These are phyloP conservation scores for Apis dorsata DNA, from an alignment of 1,140 invertebrate genomes.

Conservation along the genomic window DNA sequence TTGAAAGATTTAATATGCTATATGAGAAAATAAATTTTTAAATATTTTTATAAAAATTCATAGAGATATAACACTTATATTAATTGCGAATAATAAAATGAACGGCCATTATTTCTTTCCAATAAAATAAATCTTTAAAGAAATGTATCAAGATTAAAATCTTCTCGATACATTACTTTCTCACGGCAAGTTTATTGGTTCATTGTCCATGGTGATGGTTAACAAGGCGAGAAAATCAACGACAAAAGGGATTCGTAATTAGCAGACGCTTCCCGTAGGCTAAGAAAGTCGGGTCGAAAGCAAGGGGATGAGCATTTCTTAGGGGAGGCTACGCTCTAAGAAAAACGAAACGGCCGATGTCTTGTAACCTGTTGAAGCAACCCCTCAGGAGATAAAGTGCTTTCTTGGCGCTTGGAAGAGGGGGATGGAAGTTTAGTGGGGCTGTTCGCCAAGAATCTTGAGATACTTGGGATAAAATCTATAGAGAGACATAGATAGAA, in stretches of 20 bases:
- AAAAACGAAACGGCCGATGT: slow-evolving; percentile 50
- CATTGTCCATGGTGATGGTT: slow-evolving; percentile 29
- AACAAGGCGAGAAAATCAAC: slow-evolving; percentile 25
- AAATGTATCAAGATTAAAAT: not conserved
- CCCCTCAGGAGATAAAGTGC: slow-evolving; percentile 70
- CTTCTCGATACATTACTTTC: not conserved
- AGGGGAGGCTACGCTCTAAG: slow-evolving; percentile 36
- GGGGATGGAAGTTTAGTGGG: slow-evolving; percentile 25
- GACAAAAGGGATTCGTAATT: slow-evolving; percentile 18
- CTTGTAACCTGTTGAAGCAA: slow-evolving; percentile 75
- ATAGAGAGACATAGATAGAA: slow-evolving; percentile 34
- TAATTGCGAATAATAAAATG: not conserved
- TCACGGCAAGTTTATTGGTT: not conserved
- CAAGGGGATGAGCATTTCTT: slow-evolving; percentile 22
- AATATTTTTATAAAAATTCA: not conserved
- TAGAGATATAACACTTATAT: no score
- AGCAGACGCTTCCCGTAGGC: slow-evolving; percentile 30
- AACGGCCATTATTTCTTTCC: not conserved
- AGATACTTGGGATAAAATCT: slow-evolving; percentile 53
- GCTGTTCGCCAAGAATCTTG: slow-evolving; percentile 44
- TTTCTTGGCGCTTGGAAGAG: slow-evolving; percentile 70
- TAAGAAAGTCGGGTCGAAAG: slow-evolving; percentile 22
- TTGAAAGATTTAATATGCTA: no score
- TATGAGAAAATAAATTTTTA: no score
- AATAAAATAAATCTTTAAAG: not conserved